These are phyloP conservation scores for Omphaloscelis lunosa DNA, from an alignment of 2,888 invertebrate species.

Conservation along the genomic window DNA sequence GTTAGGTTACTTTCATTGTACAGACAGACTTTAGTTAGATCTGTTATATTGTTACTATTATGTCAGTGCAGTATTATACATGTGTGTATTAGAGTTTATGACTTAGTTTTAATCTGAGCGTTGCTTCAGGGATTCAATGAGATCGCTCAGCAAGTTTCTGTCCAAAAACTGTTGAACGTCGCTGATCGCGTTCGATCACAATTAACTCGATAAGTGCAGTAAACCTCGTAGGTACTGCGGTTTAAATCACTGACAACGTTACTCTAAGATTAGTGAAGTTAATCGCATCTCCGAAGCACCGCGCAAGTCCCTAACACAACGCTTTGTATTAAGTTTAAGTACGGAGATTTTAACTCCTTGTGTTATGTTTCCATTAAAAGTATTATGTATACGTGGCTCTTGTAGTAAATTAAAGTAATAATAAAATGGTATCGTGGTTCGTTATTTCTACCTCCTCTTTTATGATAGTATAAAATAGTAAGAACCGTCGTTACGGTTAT, in stretches of 20 bases:
- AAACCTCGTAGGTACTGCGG: not conserved
- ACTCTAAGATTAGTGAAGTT: not conserved
- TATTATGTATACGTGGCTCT: slow-evolving; percentile 64
- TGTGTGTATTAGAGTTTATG: slow-evolving; percentile 9
- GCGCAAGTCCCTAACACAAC: slow-evolving; percentile 16
- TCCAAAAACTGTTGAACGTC: not conserved
- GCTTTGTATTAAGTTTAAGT: slow-evolving; percentile 32
- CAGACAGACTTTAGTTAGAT: slow-evolving; percentile 15
- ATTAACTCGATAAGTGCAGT: not conserved
- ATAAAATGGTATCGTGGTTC: slow-evolving; percentile 19
- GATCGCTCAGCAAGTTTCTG: not conserved
- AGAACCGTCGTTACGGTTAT: slow-evolving; percentile 3
- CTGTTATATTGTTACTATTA: slow-evolving; percentile 8
- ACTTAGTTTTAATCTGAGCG: slow-evolving; percentile 13
- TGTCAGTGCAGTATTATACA: slow-evolving; percentile 35
- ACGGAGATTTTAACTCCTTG: slow-evolving; percentile 2
- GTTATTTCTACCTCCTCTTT: slow-evolving; percentile 33
- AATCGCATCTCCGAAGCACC: slow-evolving; percentile 36
- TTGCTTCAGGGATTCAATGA: slow-evolving; percentile 26
- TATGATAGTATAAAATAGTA: slow-evolving; percentile 18
- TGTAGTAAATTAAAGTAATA: slow-evolving; percentile 63
- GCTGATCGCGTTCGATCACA: not conserved
- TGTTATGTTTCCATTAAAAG: slow-evolving; percentile 50
- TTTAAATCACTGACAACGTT: slow-evolving; percentile 7
- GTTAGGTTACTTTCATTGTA: slow-evolving; percentile 19